phyloP scores from a whole-genome alignment of 30 jellyfish, hydroid and myxozoan genomes.

The Clytia hemisphaerica region DNA sequence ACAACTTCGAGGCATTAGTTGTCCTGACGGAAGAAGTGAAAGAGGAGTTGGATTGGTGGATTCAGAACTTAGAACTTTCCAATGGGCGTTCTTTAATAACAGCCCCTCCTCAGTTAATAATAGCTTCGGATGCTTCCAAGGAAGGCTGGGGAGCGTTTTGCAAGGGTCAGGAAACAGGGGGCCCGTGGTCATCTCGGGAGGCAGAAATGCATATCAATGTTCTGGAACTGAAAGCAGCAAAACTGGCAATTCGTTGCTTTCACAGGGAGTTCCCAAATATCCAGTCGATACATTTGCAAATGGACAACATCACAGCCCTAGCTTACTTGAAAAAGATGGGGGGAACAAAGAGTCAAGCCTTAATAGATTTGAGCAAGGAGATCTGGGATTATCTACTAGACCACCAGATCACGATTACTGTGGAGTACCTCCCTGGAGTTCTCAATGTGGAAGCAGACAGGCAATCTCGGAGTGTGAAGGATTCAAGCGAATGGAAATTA shows the following conservation, averaged over 20 bases:
- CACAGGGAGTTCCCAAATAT: neutral
- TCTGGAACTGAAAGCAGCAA: constrained; percentile 19
- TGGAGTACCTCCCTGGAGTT: constrained; percentile 16
- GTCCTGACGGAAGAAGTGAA: neutral
- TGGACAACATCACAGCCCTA: constrained; percentile 25
- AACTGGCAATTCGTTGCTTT: constrained; percentile 8
- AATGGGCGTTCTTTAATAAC: constrained; percentile 23
- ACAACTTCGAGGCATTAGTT: neutral
- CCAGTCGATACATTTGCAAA: constrained; percentile 15
- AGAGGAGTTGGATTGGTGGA: constrained; percentile 24
- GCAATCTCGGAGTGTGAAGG: constrained; percentile 30
- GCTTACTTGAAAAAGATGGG: constrained; percentile 13
- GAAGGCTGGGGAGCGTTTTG: constrained; percentile 50
- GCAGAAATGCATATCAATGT: constrained; percentile 5
- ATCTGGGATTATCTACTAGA: constrained; percentile 21
- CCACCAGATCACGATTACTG: constrained; percentile 37
- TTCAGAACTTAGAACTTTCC: constrained; percentile 8
- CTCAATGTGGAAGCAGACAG: constrained; percentile 32
- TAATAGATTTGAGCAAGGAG: constrained; percentile 21
- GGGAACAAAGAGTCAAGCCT: constrained; percentile 17
- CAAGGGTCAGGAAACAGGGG: neutral
- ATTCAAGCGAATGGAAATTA: constrained; percentile 44
- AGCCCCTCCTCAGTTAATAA: neutral
- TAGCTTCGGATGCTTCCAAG: constrained; percentile 32
- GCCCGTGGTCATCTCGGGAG: constrained; percentile 25